Base-by-base conservation (phyloP, 1,140 invertebrate genomes). In the Drosophila littoralis region DNA sequence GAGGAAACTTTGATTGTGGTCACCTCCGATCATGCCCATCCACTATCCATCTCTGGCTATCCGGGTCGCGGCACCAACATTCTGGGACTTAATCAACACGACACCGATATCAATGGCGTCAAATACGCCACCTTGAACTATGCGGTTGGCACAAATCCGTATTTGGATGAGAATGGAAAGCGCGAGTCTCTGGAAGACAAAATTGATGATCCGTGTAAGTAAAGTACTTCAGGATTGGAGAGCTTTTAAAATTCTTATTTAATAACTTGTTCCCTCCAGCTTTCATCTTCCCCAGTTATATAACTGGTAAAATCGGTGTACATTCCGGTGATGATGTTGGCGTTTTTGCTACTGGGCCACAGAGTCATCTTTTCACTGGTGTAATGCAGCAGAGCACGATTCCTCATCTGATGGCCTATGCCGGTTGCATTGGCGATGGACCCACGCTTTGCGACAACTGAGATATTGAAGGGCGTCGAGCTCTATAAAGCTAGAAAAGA, bases 341-440 rank as follows among this genome's bases (percentile, higher is more conserved):
- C 1, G 93, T 96, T 8, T 95, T 94, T 86, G 94, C 95, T 0
- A 93, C 81, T 1, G 92, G 93, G 6, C 96, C 97, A 0, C 84
- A 89, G 38, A 72, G 67, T 6, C 95, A 97, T 82, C 92, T 97
- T 3, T 94, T 97, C 64, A 93, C 94, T 22, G 96, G 96, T n/a
- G 94, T 95, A 1, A 95, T 96, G 89, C 96, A 97, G 74, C 96
- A 97, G 91, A 95, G 94, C 86, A 95, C 96, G 76, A 95, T 97
- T 13, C 94, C 96, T 32, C 96, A 97, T 84, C 94, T 95, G 17
- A 94, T 97, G 82, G 95, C 95, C 2, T 95, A 95, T 69, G 94
- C 95, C 0, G 92, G 93, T 0, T 95, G 95, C 67, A 92, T 94
- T 17, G 94, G 93, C 7, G 51, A 83, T 36, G 90, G 90, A 0